Percentiles rank a stretch among this genome's conserved stretches.
Evolutionary conservation across 2,888 invertebrate species (phyloP).

Genomic region (Heliothis peltigera): DNA sequence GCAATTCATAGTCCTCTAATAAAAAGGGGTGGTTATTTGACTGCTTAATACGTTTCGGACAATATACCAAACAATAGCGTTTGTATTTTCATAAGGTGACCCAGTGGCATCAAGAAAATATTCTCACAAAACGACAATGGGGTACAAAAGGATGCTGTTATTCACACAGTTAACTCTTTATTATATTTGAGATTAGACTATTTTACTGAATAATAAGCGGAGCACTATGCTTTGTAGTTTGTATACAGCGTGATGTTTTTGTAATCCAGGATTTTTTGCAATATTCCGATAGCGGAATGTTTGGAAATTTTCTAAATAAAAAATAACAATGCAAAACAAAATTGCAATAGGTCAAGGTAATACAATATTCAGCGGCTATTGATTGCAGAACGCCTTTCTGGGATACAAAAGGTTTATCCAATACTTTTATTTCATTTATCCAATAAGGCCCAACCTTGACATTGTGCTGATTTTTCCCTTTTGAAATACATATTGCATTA

Average conservation of each 20-base stretch:
- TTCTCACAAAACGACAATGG: constrained; percentile 88
- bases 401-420: constrained; percentile 48
- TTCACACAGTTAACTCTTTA: constrained; percentile 88
- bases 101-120: constrained; percentile 75
- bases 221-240: constrained; percentile 40
- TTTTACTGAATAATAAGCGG: constrained; percentile 68
- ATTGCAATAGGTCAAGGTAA: constrained; percentile 55
- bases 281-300: background rate
- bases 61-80: constrained; percentile 67
- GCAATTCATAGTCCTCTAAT: constrained; percentile 54
- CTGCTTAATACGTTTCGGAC: constrained; percentile 72
- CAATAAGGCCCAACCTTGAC: constrained; percentile 52
- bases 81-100: constrained; percentile 67
- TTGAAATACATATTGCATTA: constrained; percentile 38
- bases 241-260: constrained; percentile 45
- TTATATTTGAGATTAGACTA: constrained; percentile 72
- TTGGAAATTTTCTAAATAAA: background rate
- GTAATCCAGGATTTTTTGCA: background rate
- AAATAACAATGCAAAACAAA: constrained; percentile 32
- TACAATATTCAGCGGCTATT: constrained; percentile 33
- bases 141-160: constrained; percentile 88
- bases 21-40: constrained; percentile 66
- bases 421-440: constrained; percentile 13
- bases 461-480: constrained; percentile 25
- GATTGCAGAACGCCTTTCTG: constrained; percentile 31